Evolutionary conservation across 2,888 invertebrate species (phyloP), one percentile per base, ranked within the genome.

Genomic region (Linnaemya vulpina): DNA sequence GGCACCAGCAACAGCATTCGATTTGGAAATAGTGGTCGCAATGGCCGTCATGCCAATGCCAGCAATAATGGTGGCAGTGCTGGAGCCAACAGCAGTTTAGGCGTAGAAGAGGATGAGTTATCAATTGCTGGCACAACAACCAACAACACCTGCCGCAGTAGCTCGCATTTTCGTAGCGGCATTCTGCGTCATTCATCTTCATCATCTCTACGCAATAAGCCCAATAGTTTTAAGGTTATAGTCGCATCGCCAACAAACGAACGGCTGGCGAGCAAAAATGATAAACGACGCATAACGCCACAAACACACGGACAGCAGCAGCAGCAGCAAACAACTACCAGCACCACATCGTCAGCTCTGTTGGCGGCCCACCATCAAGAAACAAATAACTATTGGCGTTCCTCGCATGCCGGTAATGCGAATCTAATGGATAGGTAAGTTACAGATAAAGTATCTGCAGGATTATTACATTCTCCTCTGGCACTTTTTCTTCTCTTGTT

Each of bases 361-460:
- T 58, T 83, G 65, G 22, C 76, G 40, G 63, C 15, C 49, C 82
- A 82, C 62, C 81, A 78, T 74, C 85, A 75, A 70, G 82, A 85
- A 74, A 71, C 75, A 60, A 78, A 87, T 63, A 89, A 87, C 87
- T 90, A 88, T 83, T 90, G 91, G 90, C 90, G 89, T 73, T 82
- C 85, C 46, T 88, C 89, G 71, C 88, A 89, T 40, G 78, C 82
- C 65, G 90, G 88, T 86, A 90, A 90, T 87, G 90, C 90, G 62
- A 91, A 89, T 86, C 86, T 90, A 43, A 87, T 91, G 88, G 90
- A 90, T 86, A 91, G 91, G 91, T 91, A 80, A 89, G 90, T 86
- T 55, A 43, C 25, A 58, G 25, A 63, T 49, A 76, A 40, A 58
- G 7, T 63, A 58, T 38, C 17, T 30, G 11, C 8, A 5, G 15